Evolutionary conservation across 1,140 invertebrate species (phyloP).

Genomic region (Temnothorax longispinosus): DNA sequence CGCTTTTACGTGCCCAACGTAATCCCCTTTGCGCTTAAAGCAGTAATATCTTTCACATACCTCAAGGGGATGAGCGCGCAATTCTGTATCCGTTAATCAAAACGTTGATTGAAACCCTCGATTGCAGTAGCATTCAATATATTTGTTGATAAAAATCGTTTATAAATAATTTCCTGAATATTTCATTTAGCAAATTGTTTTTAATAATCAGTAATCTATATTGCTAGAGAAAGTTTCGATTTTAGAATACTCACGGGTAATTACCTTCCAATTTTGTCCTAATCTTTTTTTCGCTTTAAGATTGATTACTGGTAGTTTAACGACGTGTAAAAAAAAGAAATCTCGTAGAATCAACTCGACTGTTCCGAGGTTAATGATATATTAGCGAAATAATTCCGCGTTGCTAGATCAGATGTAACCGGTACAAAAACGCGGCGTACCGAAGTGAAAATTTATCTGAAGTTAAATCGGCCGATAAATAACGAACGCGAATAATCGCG

Average conservation of each 20-base stretch:
- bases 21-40: not conserved
- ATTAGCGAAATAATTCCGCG: slow-evolving; percentile 21
- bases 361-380: slow-evolving; percentile 15
- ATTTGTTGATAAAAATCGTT: not conserved
- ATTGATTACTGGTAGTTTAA: slow-evolving; percentile 11
- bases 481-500: slow-evolving; percentile 14
- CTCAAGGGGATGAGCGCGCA: not conserved
- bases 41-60: not conserved
- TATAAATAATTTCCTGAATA: not conserved
- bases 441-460: slow-evolving; percentile 42
- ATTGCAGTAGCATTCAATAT: not conserved
- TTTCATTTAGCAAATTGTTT: not conserved
- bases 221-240: not conserved
- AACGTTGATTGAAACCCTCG: not conserved
- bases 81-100: slow-evolving; percentile 11
- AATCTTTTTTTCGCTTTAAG: not conserved
- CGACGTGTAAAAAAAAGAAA: not conserved
- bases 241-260: not conserved
- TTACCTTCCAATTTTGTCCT: not conserved
- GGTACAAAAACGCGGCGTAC: not conserved
- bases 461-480: slow-evolving; percentile 44
- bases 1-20: not conserved
- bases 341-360: not conserved
- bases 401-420: not conserved
- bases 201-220: not conserved